Base-by-base conservation (phyloP, 2,797 vertebrate species). In the Chaetophractus vellerosus region DNA sequence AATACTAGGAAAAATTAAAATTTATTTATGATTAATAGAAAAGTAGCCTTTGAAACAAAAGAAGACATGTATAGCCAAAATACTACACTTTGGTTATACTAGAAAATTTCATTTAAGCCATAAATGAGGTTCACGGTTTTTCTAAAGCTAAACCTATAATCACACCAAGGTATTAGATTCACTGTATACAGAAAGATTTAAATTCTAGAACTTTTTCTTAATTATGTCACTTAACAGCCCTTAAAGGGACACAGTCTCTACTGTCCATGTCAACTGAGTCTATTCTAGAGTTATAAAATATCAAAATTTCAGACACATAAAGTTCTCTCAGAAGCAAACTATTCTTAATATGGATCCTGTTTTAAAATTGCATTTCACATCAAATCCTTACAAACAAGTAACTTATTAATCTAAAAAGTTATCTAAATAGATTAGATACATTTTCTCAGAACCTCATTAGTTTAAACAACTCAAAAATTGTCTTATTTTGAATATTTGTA, bases 261-360 rank as follows among this genome's bases (percentile, higher is more conserved):
- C 82, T 28, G 69, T 48, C 14, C 61, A 72, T 26, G 31, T 88
- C 33, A 92, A 48, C 31, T 71, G 31, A 50, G 41, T 87, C 71
- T 61, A 81, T 7, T 82, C 3, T 7, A 88, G 38, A 87, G 48
- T 66, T 91, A 90, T 0, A 21, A 5, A 92, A 84, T 48, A 80
- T 93, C n/a, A 88, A 33, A 94, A 88, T 80, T 88, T 57, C 36
- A 80, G 88, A 94, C 41, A 89, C n/a, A 92, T 45, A 24, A 96
- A 76, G 41, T 78, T 80, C 74, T 96, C 82, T 69, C 24, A 78
- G 80, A 91, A 76, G 88, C 41, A 88, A 92, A 74, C 41, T 81
- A 78, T 71, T 72, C 61, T 93, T 76, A 94, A 90, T 38, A 91
- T 24, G 8, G 24, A 92, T 59, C 11, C 31, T 92, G 69, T 66